These are phyloP conservation scores for Acanthisitta chloris DNA, from an alignment of 2,113 vertebrate genomes.

Conservation along the genomic window DNA sequence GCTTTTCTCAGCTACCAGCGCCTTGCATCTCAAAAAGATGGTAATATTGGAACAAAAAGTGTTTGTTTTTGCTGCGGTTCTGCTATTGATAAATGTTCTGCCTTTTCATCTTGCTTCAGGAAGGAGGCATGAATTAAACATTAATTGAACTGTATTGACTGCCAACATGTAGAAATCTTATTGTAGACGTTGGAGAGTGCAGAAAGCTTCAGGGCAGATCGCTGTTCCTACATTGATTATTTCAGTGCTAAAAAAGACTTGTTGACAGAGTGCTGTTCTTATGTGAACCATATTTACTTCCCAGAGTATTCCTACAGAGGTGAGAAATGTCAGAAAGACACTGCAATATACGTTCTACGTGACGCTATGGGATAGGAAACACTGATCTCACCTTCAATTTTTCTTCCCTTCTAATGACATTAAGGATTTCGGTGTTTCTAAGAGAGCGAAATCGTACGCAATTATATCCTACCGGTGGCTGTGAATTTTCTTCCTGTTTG, in stretches of 20 bases:
- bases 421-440: background rate
- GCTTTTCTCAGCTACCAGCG: background rate
- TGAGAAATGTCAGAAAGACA: background rate
- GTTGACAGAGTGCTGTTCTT: slow-evolving; percentile 45
- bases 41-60: slow-evolving; percentile 37
- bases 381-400: background rate
- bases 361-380: background rate
- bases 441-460: background rate
- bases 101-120: slow-evolving; percentile 63
- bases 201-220: slow-evolving; percentile 38
- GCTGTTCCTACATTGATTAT: slow-evolving; percentile 63
- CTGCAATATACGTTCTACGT: background rate
- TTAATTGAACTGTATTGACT: slow-evolving; percentile 68
- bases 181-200: slow-evolving; percentile 45
- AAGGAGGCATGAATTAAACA: slow-evolving; percentile 72
- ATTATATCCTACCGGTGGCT: background rate
- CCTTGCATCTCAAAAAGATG: slow-evolving; percentile 30
- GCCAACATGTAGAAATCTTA: slow-evolving; percentile 51
- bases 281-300: slow-evolving; percentile 46
- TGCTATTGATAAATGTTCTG: slow-evolving; percentile 51
- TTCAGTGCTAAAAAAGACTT: slow-evolving; percentile 44
- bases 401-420: background rate
- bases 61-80: slow-evolving; percentile 54
- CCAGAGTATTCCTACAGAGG: background rate
- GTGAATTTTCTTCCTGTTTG: background rate